Evolutionary conservation across 2,888 invertebrate genomes (phyloP).

Genomic region (Bursaphelenchus okinawaensis): DNA sequence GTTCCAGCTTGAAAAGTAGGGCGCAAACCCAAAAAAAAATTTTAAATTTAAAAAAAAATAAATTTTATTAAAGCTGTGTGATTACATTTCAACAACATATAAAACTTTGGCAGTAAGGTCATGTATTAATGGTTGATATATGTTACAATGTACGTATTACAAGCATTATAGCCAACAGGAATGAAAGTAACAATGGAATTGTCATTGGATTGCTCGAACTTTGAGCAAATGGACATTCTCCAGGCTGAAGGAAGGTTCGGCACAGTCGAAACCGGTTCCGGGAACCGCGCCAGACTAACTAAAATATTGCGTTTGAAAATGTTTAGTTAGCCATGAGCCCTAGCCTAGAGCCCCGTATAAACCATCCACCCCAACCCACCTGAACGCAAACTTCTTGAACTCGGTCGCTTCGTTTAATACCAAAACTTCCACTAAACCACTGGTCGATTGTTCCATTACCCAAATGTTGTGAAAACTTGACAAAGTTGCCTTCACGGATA

Average conservation of each 20-base stretch:
- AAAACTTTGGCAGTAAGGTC: too few species aligned
- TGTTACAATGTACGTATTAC: too few species aligned
- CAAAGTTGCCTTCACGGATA: constrained; percentile 32
- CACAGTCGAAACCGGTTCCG: constrained; percentile 25
- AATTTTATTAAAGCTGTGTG: too few species aligned
- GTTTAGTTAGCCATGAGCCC: background rate
- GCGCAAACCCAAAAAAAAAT: too few species aligned
- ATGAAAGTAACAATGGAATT: too few species aligned
- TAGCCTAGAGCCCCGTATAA: background rate
- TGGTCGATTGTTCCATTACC: constrained; percentile 33
- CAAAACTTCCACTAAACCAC: constrained; percentile 37
- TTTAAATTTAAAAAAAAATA: too few species aligned
- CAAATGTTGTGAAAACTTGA: constrained; percentile 37
- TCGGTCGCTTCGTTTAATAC: constrained; percentile 23
- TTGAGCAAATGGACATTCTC: constrained; percentile 7
- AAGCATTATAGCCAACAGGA: too few species aligned
- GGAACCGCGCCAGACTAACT: constrained; percentile 27
- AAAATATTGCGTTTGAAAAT: constrained; percentile 3
- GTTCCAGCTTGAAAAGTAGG: too few species aligned
- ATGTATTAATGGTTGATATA: too few species aligned
- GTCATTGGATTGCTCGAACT: too few species aligned
- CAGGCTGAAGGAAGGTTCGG: constrained; percentile 22
- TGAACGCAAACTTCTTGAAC: constrained; percentile 37
- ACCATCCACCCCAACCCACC: constrained; percentile 11
- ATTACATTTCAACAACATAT: too few species aligned